Evolutionary conservation across 1,140 invertebrate species (phyloP).

Genomic region (Hyposmocoma kahamanoa): DNA sequence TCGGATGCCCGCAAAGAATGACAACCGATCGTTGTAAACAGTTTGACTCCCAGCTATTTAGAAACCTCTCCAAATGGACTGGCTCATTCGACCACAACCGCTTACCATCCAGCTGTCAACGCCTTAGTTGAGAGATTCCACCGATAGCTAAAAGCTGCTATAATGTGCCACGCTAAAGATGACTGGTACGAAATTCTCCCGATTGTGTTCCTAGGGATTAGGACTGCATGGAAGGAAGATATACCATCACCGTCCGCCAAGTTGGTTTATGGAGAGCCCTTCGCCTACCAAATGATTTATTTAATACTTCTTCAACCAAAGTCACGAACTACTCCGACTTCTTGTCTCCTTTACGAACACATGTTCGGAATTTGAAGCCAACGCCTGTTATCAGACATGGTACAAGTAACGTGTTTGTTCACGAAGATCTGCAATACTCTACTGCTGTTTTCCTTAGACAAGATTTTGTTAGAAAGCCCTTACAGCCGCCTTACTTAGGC

Average conservation of each 20-base stretch:
- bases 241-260: slow-evolving; percentile 30
- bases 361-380: background rate
- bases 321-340: background rate
- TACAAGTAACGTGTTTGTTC: background rate
- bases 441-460: background rate
- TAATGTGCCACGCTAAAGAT: too few relatives aligned
- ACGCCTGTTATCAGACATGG: background rate
- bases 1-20: slow-evolving; percentile 27
- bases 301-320: background rate
- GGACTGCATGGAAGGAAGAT: slow-evolving; percentile 23
- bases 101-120: background rate
- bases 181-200: too few relatives aligned
- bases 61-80: slow-evolving; percentile 4
- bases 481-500: background rate
- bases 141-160: slow-evolving; percentile 30
- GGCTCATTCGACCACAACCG: background rate
- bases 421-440: background rate
- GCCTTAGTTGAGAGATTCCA: background rate
- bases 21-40: slow-evolving; percentile 37
- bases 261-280: slow-evolving; percentile 29
- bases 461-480: too few relatives aligned
- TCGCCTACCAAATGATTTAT: slow-evolving; percentile 25
- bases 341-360: background rate
- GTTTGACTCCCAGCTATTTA: slow-evolving; percentile 23
- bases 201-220: slow-evolving; percentile 39